Evolutionary conservation across 92 coral and sea anemone species (phyloP).

Genomic region (Parazoanthus darwini): DNA sequence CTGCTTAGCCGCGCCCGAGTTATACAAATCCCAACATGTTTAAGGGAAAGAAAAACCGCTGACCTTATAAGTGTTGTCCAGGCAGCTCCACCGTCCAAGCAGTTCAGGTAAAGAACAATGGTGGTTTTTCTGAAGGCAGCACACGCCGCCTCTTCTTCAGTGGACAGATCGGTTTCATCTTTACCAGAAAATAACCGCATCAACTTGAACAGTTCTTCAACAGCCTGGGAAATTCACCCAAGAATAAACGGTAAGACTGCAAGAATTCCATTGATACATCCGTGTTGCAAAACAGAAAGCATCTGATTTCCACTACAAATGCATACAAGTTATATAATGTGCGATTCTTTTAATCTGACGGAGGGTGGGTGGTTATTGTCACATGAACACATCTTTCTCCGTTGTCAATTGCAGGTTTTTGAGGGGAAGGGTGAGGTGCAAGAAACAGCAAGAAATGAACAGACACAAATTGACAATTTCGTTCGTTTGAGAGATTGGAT

Average conservation of each 20-base stretch:
- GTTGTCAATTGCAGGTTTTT: background rate
- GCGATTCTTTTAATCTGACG: background rate
- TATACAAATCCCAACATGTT: background rate
- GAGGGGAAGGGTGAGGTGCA: too few species aligned
- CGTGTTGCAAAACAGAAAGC: background rate
- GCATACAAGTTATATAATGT: too few species aligned
- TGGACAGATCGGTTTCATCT: conserved; percentile 62
- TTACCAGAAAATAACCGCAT: conserved; percentile 92
- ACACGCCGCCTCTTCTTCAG: conserved; percentile 68
- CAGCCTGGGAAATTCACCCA: conserved; percentile 63
- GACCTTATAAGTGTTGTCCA: conserved; percentile 97
- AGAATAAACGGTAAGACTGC: background rate
- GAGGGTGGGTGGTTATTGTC: background rate
- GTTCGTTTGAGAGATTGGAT: too few species aligned
- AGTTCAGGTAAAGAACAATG: conserved; percentile 86
- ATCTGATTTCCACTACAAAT: too few species aligned
- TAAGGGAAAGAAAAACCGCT: background rate
- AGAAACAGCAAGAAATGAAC: too few species aligned
- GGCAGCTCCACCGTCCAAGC: conserved; percentile 88
- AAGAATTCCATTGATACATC: background rate
- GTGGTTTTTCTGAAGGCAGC: conserved; percentile 84
- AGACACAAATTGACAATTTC: too few species aligned
- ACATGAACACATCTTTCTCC: background rate
- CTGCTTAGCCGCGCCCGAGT: background rate
- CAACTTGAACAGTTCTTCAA: conserved; percentile 90